Percentiles rank a stretch among this genome's conserved stretches.
phyloP scores from a whole-genome alignment of 2,888 invertebrate species.

The Rhagonycha lutea region DNA sequence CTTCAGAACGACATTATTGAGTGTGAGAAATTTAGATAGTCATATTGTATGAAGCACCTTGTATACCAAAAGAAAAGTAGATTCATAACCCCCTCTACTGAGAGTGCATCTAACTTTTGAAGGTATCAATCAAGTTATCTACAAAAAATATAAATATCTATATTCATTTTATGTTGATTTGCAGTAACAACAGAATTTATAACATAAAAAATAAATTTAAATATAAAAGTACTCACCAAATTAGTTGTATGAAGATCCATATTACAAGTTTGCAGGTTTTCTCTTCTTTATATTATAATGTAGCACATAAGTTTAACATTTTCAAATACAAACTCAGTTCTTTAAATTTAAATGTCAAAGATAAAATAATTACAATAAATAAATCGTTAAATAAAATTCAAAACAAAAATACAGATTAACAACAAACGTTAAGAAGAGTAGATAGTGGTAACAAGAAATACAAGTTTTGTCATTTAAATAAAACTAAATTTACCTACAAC shows the following conservation, averaged over 20 bases:
- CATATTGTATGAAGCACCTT: not conserved
- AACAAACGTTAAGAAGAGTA: not conserved
- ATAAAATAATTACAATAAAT: not conserved
- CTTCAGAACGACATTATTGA: not conserved
- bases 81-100: not conserved
- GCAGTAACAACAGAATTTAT: not conserved
- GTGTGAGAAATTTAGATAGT: not conserved
- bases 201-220: not conserved
- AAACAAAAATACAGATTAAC: not conserved
- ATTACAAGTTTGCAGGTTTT: not conserved
- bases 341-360: slow-evolving; percentile 1
- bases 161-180: not conserved
- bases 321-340: not conserved
- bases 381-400: not conserved
- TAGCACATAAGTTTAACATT: not conserved
- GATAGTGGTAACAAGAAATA: slow-evolving; percentile 5
- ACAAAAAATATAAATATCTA: not conserved
- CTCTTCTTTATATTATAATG: not conserved
- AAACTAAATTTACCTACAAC: slow-evolving; percentile 14
- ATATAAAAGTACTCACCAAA: not conserved
- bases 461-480: not conserved
- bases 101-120: not conserved
- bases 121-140: not conserved
- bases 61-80: not conserved
- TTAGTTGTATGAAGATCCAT: not conserved